Evolutionary conservation across 2,113 vertebrate genomes (phyloP).

Genomic region (Alouatta palliata): DNA sequence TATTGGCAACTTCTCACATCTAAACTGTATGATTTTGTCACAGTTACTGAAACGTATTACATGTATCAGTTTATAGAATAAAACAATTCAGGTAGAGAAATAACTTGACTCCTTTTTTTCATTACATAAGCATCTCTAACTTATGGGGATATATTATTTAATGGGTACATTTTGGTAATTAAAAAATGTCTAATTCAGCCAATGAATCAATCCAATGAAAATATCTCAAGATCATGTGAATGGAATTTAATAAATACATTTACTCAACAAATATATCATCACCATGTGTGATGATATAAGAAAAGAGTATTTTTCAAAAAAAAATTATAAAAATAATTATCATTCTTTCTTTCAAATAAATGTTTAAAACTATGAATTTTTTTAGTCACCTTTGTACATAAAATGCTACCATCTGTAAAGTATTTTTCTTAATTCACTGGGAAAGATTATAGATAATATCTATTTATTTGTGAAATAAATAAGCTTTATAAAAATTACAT

Average conservation of each 20-base stretch:
- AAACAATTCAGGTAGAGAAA: not conserved
- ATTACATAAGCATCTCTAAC: not conserved
- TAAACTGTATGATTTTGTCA: not conserved
- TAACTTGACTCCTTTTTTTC: not conserved
- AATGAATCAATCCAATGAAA: not conserved
- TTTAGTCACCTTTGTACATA: not conserved
- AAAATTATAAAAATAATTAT: not conserved
- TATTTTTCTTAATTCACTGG: not conserved
- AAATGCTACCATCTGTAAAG: not conserved
- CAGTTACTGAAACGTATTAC: not conserved
- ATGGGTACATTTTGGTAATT: not conserved
- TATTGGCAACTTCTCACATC: not conserved
- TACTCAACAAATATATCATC: not conserved
- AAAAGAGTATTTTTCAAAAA: not conserved
- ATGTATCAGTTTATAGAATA: not conserved
- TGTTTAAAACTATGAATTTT: not conserved
- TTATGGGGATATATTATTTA: not conserved
- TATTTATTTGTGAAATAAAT: not conserved
- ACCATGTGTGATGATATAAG: not conserved
- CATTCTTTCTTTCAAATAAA: not conserved
- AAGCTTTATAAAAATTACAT: not conserved
- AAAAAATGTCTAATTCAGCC: not conserved
- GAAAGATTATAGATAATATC: not conserved
- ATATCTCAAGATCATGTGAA: not conserved
- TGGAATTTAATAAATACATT: not conserved